Conservation (phyloP, 2,888 invertebrate genomes). For the Dermolepida albohirtum region DNA sequence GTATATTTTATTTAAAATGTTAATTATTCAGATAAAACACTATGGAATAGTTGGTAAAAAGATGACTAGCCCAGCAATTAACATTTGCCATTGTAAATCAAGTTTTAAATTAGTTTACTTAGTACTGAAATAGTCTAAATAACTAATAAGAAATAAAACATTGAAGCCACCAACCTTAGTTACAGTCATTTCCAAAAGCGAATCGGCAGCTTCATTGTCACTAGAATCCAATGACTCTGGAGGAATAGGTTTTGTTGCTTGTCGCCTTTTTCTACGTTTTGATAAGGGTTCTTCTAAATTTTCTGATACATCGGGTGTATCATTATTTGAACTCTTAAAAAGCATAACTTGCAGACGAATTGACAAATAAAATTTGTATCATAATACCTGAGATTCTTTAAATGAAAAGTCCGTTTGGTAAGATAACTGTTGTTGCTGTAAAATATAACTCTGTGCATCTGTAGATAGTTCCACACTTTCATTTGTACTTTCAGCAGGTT, state of each 20-base stretch:
- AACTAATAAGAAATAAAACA: background rate
- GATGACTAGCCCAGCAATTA: too few species aligned
- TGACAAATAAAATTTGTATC: background rate
- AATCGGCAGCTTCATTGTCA: conserved; percentile 22
- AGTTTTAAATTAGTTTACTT: too few species aligned
- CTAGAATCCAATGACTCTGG: conserved; percentile 25
- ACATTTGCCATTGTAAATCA: too few species aligned
- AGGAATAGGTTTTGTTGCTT: conserved; percentile 23
- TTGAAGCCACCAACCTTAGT: conserved; percentile 27
- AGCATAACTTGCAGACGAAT: background rate
- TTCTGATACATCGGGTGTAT: conserved; percentile 32
- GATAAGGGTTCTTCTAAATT: conserved; percentile 52
- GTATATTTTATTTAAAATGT: too few species aligned
- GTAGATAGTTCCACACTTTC: conserved; percentile 46
- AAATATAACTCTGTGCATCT: conserved; percentile 51
- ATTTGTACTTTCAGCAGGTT: conserved; percentile 38
- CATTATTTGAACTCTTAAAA: conserved; percentile 33
- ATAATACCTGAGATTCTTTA: conserved; percentile 40
- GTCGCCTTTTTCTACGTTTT: conserved; percentile 55
- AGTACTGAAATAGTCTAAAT: too few species aligned
- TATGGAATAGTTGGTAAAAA: too few species aligned
- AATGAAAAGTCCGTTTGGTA: conserved; percentile 47
- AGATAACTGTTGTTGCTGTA: conserved; percentile 54
- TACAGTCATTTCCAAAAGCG: conserved; percentile 34
- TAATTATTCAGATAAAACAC: too few species aligned